Evolutionary conservation across 2,888 invertebrate genomes (phyloP).

Genomic region (Acleris emargana): DNA sequence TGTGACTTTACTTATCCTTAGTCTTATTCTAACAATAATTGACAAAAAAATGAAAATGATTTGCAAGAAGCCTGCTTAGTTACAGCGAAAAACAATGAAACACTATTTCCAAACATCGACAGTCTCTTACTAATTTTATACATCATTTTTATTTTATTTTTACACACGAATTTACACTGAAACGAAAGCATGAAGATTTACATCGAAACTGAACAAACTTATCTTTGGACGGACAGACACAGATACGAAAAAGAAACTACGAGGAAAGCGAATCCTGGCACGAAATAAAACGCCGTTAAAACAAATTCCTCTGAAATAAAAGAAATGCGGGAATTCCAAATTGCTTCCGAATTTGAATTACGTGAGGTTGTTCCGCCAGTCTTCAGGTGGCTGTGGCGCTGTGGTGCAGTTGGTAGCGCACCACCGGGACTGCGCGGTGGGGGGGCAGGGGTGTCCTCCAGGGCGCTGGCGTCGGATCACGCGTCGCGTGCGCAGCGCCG

Average conservation of each 20-base stretch:
- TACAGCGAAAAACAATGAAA: conserved; percentile 71
- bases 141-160: conserved; percentile 63
- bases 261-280: conserved; percentile 1
- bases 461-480: conserved; percentile 90
- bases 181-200: conserved; percentile 43
- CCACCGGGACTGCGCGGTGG: conserved; percentile 93
- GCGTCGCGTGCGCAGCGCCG: conserved; percentile 91
- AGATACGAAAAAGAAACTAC: conserved; percentile 46
- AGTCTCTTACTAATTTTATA: conserved; percentile 74
- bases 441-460: conserved; percentile 92
- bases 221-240: conserved; percentile 79
- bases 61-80: conserved; percentile 61
- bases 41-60: conserved; percentile 60
- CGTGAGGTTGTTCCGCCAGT: conserved; percentile 76
- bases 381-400: conserved; percentile 48
- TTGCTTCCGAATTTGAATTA: conserved; percentile 51
- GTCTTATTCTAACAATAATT: conserved; percentile 61
- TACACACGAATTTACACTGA: conserved; percentile 67
- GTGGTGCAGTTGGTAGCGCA: conserved; percentile 88
- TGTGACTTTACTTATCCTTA: conserved; percentile 48
- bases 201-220: conserved; percentile 47
- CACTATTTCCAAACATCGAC: conserved; percentile 65
- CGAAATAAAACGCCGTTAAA: conserved; percentile 12
- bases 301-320: conserved; percentile 17
- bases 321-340: conserved; percentile 21